These are phyloP conservation scores for Pleuronectes platessa DNA, from an alignment of 2,113 vertebrate species.

Conservation along the genomic window DNA sequence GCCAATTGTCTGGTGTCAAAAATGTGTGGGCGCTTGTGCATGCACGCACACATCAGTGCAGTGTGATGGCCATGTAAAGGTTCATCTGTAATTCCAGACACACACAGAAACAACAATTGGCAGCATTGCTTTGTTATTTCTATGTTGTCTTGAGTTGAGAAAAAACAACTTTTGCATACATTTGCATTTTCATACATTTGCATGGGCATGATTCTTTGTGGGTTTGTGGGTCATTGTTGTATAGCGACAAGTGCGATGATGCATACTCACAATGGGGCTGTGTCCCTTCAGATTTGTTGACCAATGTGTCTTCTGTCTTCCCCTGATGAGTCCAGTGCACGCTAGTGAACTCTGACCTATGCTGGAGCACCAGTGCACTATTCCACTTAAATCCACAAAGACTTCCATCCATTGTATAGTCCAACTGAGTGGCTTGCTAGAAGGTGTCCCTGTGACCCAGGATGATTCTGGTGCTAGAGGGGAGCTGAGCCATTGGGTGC, in stretches of 20 bases:
- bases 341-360: slow-evolving; percentile 66
- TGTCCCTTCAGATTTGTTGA: slow-evolving; percentile 65
- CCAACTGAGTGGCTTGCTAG: slow-evolving; percentile 45
- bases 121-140: neutral
- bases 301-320: slow-evolving; percentile 63
- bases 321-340: slow-evolving; percentile 69
- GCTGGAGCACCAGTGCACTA: slow-evolving; percentile 69
- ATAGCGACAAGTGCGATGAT: slow-evolving; percentile 6
- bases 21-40: slow-evolving; percentile 7
- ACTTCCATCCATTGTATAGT: slow-evolving; percentile 76
- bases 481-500: slow-evolving; percentile 57
- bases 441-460: slow-evolving; percentile 58
- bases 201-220: slow-evolving; percentile 1
- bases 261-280: slow-evolving; percentile 79
- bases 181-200: neutral
- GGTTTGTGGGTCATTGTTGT: slow-evolving; percentile 24
- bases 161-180: neutral
- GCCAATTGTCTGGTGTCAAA: slow-evolving; percentile 52
- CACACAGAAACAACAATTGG: slow-evolving; percentile 16
- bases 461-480: slow-evolving; percentile 41
- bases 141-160: neutral
- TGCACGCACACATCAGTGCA: slow-evolving; percentile 20
- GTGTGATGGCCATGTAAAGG: slow-evolving; percentile 18
- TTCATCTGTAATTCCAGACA: slow-evolving; percentile 14
- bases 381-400: slow-evolving; percentile 71